A percentile compares a stretch with the other conserved stretches of the same genome.
phyloP scores from a whole-genome alignment of 2,797 vertebrate species.

The Chiroxiphia lanceolata region DNA sequence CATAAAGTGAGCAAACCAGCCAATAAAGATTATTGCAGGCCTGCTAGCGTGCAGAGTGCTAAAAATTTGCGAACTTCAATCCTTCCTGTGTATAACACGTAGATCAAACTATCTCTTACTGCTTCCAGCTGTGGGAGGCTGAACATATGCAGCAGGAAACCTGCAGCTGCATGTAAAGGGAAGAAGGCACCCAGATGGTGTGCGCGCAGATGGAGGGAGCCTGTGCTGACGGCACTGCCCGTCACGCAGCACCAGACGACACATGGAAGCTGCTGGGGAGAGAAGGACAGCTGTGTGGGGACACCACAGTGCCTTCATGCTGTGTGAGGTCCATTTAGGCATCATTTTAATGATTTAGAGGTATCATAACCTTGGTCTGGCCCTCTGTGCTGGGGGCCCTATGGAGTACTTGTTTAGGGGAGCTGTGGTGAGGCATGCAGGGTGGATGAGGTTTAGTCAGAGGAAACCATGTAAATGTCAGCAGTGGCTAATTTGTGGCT shows the following conservation, averaged over 20 bases:
- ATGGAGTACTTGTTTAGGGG: neutral
- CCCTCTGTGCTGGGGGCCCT: neutral
- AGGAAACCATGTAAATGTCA: neutral
- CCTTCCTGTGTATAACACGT: neutral
- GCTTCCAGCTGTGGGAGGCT: constrained; percentile 34
- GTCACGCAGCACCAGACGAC: neutral
- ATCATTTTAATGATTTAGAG: neutral
- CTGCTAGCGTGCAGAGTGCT: neutral
- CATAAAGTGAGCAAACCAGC: neutral
- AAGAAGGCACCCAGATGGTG: neutral
- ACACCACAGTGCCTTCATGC: neutral
- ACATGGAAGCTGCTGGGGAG: neutral
- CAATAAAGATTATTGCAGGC: neutral
- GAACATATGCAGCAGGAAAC: neutral
- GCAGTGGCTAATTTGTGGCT: neutral
- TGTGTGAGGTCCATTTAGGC: neutral
- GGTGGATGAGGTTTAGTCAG: neutral
- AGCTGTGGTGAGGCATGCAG: neutral
- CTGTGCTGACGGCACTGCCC: neutral
- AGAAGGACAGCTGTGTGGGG: neutral
- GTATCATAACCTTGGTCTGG: neutral
- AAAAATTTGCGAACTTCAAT: constrained; percentile 24
- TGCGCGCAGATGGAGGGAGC: neutral
- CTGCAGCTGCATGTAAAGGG: neutral
- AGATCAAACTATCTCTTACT: constrained; percentile 19